Base-by-base conservation (phyloP, 2,888 invertebrate species). In the Hemistola chrysoprasaria region DNA sequence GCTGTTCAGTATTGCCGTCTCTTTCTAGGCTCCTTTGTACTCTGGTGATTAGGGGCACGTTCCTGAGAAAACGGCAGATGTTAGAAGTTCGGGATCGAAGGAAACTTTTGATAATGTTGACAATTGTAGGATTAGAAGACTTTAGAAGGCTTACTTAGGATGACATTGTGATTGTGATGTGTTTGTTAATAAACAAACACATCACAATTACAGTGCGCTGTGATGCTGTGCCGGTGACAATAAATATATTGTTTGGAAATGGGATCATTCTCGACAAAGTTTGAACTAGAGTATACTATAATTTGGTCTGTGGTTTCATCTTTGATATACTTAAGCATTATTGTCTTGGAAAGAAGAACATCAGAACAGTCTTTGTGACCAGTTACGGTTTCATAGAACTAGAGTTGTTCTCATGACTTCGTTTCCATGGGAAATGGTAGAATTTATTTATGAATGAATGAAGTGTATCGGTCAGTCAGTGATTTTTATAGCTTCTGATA, bases 21-120 rank as follows among this genome's bases (percentile, higher is more conserved):
- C 60, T 55, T 30, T 80, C 70, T 48, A 36, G 38, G 57, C 67
- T 78, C 78, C 72, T 80, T 83, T 82, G 76, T 83, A 65, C 23
- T 30, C 69, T 62, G 71, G 76, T 80, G 84, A 84, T 83, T 84
- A 84, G 82, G 80, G 78, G 79, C 84, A 83, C 82, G 82, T 71
- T 83, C 84, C 82, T 87, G 85, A 81, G 87, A 87, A 86, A 78
- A 70, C 75, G 76, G 78, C 87, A 87, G 86, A 86, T 87, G 86
- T 85, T 80, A 65, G 62, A 65, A 71, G 71, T 73, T 78, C 80
- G 75, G 74, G 64, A 61, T 65, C 71, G 64, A 55, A 65, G 65
- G 65, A 62, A 74, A 79, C 75, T 76, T 78, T 71, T 66, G 73
- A 71, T 73, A 73, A 68, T 62, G 59, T 65, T 59, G 59, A 70